A percentile compares a stretch with the other conserved stretches of the same genome.
Evolutionary conservation across 2,888 invertebrate genomes (phyloP).

Genomic region (Odontocerum albicorne): DNA sequence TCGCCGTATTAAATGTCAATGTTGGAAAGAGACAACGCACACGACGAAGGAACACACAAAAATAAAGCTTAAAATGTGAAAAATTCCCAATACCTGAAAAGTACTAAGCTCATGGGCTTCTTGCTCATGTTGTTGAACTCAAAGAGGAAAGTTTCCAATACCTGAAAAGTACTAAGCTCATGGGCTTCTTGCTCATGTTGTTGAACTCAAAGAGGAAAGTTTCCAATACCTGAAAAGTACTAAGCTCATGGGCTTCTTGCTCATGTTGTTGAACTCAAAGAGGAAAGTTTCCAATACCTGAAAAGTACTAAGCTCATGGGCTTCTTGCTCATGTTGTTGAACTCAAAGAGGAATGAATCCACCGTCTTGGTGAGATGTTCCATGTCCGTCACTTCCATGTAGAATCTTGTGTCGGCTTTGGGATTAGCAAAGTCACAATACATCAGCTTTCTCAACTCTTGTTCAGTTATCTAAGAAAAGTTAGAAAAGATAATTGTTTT

Average conservation of each 20-base stretch:
- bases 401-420: constrained; percentile 85
- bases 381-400: constrained; percentile 85
- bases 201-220: constrained; percentile 89
- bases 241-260: constrained; percentile 94
- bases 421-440: constrained; percentile 96
- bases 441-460: constrained; percentile 80
- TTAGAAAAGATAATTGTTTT: too few relatives aligned
- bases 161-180: constrained; percentile 91
- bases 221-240: constrained; percentile 89
- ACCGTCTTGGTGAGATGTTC: constrained; percentile 80
- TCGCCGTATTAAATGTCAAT: too few relatives aligned
- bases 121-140: too few relatives aligned
- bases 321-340: constrained; percentile 93
- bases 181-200: constrained; percentile 94
- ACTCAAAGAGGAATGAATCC: constrained; percentile 86
- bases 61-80: too few relatives aligned
- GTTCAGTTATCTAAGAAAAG: constrained; percentile 69
- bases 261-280: constrained; percentile 91
- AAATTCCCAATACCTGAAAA: too few relatives aligned
- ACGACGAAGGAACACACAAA: too few relatives aligned
- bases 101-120: too few relatives aligned
- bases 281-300: constrained; percentile 84
- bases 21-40: too few relatives aligned
- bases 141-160: too few relatives aligned
- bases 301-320: constrained; percentile 95